Base-by-base conservation (phyloP, 2,797 vertebrate genomes). In the Myotis myotis region DNA sequence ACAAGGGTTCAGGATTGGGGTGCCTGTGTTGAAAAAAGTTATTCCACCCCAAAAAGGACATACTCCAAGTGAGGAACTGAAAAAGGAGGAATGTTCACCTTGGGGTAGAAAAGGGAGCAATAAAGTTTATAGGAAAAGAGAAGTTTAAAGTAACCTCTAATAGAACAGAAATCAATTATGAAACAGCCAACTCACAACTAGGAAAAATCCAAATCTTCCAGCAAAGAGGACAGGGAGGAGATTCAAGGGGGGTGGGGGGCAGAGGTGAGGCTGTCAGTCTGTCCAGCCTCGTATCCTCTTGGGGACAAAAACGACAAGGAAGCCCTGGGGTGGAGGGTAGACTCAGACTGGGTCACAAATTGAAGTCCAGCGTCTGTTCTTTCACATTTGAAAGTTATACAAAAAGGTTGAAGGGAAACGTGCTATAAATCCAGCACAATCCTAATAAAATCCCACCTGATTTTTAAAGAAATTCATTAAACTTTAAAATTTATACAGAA, bases 81-180 rank as follows among this genome's bases (percentile, higher is more conserved):
- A 8, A 53, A n/a, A 4, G 64, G 49, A 38, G 47, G 23, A 20
- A 10, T 1, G 2, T 22, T 64, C 55, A 13, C 57, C 55, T 41
- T 20, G 38, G 79, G 5, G 5, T 10, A 38, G 76, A 15, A 62
- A 81, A 47, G 44, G 53, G 28, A 17, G 44, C 22, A 3, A 2
- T 1, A 8, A 3, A 12, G 11, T 33, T 8, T 2, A 8, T 5
- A 68, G 10, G 49, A 5, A 44, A 1, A 25, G 0, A 2, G 6
- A 8, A 11, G 23, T n/a, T 72, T 30, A 30, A 28, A 30, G 76
- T 28, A 4, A 11, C 76, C 8, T 0, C 53, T 38, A 2, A 19
- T 4, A 11, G 51, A 2, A 23, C 2, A 11, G 51, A 5, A 51
- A 13, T n/a, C 23, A n/a, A 20, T 5, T n/a, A 38, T 5, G 51